Evolutionary conservation across 2,888 invertebrate genomes (phyloP).

Genomic region (Tolmerus cingulatus): DNA sequence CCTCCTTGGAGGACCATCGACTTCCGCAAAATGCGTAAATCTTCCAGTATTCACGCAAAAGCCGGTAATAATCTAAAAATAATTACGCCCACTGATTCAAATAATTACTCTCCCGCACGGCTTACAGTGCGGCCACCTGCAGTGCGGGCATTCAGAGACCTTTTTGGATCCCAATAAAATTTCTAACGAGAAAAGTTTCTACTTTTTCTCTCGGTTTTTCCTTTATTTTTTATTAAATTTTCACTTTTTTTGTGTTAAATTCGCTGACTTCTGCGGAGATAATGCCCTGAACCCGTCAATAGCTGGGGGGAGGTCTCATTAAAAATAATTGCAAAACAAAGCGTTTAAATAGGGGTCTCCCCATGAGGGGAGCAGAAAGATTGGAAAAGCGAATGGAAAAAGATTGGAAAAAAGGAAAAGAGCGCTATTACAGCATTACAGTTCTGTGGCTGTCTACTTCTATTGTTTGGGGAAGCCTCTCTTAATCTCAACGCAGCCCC

Average conservation of each 20-base stretch:
- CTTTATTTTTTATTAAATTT: not conserved
- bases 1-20: not conserved
- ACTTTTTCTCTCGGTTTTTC: not conserved
- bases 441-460: not conserved
- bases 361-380: not conserved
- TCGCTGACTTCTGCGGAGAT: not conserved
- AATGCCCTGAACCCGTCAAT: conserved; percentile 11
- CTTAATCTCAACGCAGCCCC: conserved; percentile 13
- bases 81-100: conserved; percentile 13
- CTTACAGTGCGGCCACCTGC: not conserved
- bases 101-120: not conserved
- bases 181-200: conserved; percentile 34
- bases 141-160: not conserved
- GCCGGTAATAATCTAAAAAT: conserved; percentile 14
- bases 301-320: conserved; percentile 22
- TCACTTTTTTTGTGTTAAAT: not conserved
- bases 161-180: conserved; percentile 30
- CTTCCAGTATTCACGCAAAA: not conserved
- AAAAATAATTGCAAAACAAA: conserved; percentile 43
- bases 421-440: not conserved
- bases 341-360: conserved; percentile 12
- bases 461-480: conserved; percentile 2
- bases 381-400: not conserved
- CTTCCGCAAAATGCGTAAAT: not conserved
- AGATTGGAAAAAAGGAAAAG: not conserved